Evolutionary conservation across 2,888 invertebrate species (phyloP).

Genomic region (Nomada flava): DNA sequence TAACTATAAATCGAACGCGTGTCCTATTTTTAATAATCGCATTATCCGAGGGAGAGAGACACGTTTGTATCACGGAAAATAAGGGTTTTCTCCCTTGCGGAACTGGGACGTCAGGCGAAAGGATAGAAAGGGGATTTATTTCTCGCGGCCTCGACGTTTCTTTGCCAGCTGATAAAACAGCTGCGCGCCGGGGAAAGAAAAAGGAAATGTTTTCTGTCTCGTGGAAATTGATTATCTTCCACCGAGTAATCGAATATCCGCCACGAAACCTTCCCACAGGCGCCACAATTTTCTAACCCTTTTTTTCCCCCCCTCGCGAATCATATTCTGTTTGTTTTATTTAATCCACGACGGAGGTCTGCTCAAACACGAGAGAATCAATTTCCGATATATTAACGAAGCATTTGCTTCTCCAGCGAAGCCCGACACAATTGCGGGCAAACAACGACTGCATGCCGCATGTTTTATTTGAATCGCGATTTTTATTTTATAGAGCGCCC

Average conservation of each 20-base stretch:
- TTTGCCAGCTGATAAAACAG: slow-evolving; percentile 18
- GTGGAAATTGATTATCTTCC: slow-evolving; percentile 17
- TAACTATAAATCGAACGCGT: slow-evolving; percentile 13
- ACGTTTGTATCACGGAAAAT: slow-evolving; percentile 8
- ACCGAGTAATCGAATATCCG: slow-evolving; percentile 10
- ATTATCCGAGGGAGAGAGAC: slow-evolving; percentile 25
- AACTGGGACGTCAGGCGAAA: slow-evolving; percentile 10
- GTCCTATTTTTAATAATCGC: slow-evolving; percentile 46
- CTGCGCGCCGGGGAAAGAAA: background rate
- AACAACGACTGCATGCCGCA: slow-evolving; percentile 41
- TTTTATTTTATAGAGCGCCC: background rate
- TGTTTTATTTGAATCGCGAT: slow-evolving; percentile 6
- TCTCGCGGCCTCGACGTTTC: slow-evolving; percentile 3
- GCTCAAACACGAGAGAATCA: background rate
- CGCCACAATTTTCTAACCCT: background rate
- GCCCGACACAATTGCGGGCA: too few species aligned
- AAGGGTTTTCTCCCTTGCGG: background rate
- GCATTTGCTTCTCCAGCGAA: background rate
- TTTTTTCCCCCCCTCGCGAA: background rate
- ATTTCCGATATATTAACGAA: too few species aligned
- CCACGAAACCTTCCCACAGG: background rate
- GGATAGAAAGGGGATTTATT: slow-evolving; percentile 26
- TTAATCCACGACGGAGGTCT: background rate
- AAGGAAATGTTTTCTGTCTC: background rate
- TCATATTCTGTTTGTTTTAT: slow-evolving; percentile 11